Evolutionary conservation across 2,113 vertebrate species (phyloP).

Genomic region (Geococcyx californianus): DNA sequence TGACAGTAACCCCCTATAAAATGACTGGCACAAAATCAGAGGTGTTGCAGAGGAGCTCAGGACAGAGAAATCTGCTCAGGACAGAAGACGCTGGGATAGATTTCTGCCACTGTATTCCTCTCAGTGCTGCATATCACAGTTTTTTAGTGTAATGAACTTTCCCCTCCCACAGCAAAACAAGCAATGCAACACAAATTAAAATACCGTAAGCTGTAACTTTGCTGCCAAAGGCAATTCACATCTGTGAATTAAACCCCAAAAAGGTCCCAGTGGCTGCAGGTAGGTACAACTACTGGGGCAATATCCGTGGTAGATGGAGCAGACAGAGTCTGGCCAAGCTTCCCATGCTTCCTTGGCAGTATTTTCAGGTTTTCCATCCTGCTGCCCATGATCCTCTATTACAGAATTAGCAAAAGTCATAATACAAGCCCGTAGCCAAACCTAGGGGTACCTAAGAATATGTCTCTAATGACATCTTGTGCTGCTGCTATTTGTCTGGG

Average conservation of each 20-base stretch:
- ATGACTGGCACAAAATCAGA: neutral
- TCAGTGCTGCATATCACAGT: neutral
- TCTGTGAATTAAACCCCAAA: neutral
- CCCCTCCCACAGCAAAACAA: no score
- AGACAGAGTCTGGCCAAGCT: neutral
- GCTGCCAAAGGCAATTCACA: neutral
- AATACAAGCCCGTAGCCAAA: neutral
- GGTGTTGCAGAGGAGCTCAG: neutral
- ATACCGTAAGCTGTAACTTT: neutral
- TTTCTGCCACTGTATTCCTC: neutral
- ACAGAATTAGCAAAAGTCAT: neutral
- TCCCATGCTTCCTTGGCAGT: neutral
- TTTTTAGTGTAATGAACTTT: neutral
- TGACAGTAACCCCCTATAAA: neutral
- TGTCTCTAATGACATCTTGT: neutral
- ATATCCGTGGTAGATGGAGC: neutral
- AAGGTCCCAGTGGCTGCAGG: neutral
- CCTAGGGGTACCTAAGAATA: neutral
- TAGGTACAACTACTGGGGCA: fast-evolving
- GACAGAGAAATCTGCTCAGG: neutral
- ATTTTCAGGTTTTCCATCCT: neutral
- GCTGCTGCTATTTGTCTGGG: neutral
- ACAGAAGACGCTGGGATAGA: neutral
- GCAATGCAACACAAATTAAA: neutral
- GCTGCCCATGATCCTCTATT: neutral